These are phyloP conservation scores for Cepaea hortensis DNA, from an alignment of 2,888 invertebrate species.

Conservation along the genomic window DNA sequence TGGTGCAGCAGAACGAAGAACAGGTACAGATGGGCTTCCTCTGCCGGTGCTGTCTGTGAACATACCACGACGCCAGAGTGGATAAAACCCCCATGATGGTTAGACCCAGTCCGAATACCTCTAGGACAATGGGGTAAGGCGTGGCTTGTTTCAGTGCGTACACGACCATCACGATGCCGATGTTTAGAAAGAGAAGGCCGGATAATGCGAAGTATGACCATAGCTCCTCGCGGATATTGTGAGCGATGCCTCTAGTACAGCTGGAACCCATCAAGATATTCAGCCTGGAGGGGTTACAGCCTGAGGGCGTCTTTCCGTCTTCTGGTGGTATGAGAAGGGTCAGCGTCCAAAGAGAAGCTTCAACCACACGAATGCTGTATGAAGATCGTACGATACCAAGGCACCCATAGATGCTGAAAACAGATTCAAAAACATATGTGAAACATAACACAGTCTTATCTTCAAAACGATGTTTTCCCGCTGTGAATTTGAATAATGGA, in stretches of 20 bases:
- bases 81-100: constrained; percentile 36
- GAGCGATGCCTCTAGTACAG: constrained; percentile 26
- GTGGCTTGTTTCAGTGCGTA: constrained; percentile 52
- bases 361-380: neutral
- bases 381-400: neutral
- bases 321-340: neutral
- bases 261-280: constrained; percentile 26
- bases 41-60: constrained; percentile 33
- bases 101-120: constrained; percentile 47
- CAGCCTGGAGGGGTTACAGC: neutral
- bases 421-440: too few species aligned
- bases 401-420: too few species aligned
- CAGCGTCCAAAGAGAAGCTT: neutral
- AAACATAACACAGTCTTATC: too few species aligned
- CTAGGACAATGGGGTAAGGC: constrained; percentile 35
- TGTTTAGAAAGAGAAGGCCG: constrained; percentile 50
- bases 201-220: constrained; percentile 53
- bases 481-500: too few species aligned
- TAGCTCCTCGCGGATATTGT: constrained; percentile 48
- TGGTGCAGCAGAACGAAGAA: neutral
- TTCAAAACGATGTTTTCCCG: too few species aligned
- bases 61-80: constrained; percentile 39
- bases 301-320: neutral
- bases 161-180: constrained; percentile 52
- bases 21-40: constrained; percentile 8